Percentiles rank a stretch among this genome's conserved stretches.
Conservation (phyloP, 2,888 invertebrate species). For the Harpagoxenus sublaevis region DNA sequence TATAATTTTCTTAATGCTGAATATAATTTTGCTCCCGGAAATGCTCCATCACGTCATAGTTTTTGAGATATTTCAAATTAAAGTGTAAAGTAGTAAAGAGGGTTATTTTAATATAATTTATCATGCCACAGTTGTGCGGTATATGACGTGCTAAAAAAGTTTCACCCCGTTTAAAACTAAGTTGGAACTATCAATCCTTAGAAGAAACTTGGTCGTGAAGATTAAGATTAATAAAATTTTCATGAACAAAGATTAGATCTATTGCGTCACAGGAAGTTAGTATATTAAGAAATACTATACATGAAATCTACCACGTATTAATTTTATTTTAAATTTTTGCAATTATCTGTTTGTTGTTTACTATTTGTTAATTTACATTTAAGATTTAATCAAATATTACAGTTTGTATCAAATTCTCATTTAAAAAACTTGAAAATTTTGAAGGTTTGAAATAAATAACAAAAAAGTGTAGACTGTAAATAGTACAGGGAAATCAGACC, state of each 20-base stretch:
- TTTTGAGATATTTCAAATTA: slow-evolving; percentile 2
- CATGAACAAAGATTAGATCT: slow-evolving; percentile 2
- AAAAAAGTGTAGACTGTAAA: no score
- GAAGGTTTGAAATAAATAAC: no score
- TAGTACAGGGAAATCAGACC: no score
- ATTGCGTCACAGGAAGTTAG: not conserved
- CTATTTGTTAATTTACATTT: not conserved
- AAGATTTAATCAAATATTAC: not conserved
- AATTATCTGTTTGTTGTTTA: not conserved
- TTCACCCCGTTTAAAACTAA: not conserved
- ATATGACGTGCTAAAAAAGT: slow-evolving; percentile 37
- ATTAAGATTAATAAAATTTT: slow-evolving; percentile 31
- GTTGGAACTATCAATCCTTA: slow-evolving; percentile 33
- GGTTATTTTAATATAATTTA: slow-evolving; percentile 28
- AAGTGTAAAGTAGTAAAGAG: slow-evolving; percentile 8
- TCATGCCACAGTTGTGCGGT: slow-evolving; percentile 21
- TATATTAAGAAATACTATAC: not conserved
- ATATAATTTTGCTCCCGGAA: not conserved
- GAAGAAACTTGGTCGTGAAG: not conserved
- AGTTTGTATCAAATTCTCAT: no score
- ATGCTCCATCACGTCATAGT: not conserved
- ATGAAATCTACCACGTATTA: not conserved
- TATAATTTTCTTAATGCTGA: not conserved
- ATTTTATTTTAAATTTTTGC: not conserved
- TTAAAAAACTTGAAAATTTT: no score